Conservation (phyloP, 2,888 invertebrate species). For the Drosophila dives region DNA sequence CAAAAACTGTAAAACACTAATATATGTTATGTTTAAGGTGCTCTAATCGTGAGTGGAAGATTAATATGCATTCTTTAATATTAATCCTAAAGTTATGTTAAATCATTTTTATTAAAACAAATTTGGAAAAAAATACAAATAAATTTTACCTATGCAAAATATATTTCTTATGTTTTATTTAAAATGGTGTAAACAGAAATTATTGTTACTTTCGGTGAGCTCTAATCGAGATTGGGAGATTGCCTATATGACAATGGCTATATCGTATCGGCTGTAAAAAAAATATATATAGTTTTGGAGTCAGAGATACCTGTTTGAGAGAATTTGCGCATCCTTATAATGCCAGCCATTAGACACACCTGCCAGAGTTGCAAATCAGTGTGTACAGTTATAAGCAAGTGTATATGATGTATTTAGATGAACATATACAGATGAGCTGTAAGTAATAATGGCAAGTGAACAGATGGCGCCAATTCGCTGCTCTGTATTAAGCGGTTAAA, state of each 20-base stretch:
- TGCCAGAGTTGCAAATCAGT: neutral
- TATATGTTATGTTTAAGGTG: neutral
- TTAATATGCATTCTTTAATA: neutral
- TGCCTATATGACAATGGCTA: neutral
- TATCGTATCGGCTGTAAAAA: neutral
- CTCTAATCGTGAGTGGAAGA: neutral
- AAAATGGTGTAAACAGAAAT: neutral
- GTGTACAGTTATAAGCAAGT: neutral
- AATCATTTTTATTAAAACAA: neutral
- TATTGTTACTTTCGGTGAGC: neutral
- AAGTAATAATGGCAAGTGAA: conserved; percentile 50
- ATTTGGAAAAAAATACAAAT: neutral
- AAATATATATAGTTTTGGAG: neutral
- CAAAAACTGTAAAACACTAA: neutral
- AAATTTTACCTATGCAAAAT: neutral
- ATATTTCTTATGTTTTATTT: neutral
- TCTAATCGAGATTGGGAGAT: neutral
- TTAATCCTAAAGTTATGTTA: neutral
- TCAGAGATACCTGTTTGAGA: neutral
- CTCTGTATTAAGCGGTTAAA: conserved; percentile 65
- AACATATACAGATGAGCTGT: conserved; percentile 20
- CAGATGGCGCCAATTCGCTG: conserved; percentile 74
- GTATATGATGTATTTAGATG: neutral
- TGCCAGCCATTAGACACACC: neutral
- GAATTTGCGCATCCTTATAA: neutral